Base-by-base conservation (phyloP, 2,113 vertebrate species). In the Nothocercus nigrocapillus region DNA sequence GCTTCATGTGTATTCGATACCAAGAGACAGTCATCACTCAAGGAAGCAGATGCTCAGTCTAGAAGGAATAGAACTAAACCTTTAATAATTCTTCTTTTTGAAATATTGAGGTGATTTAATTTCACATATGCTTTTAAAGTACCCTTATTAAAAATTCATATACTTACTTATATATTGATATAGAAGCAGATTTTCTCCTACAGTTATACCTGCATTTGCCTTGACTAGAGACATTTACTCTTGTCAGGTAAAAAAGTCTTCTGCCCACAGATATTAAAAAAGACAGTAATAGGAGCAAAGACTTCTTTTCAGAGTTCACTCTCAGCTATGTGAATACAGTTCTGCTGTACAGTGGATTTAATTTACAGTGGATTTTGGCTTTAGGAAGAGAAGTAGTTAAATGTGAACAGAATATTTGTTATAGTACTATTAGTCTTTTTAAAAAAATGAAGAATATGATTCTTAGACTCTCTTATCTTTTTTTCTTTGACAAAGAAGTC, bases 261-360 rank as follows among this genome's bases (percentile, higher is more conserved):
- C 78, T 59, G 13, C 30, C 19, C 7, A 59, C 18, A 67, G 24
- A 42, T 9, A 14, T 21, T 10, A 36, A 28, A 6, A 72, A 67
- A 30, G 1, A 13, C 2, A 34, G 3, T 30, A 44, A n/a, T 14
- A 34, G 34, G 17, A 85, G n/a, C 20, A 62, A 17, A 47, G 40
- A 7, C 25, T 80, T 63, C 21, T 80, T 92, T 72, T 59, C 30
- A 63, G 34, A n/a, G 34, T 58, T 70, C 1, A 0, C 1, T 11
- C 3, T 40, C 25, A 80, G 13, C 5, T 32, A 0, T 14, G 7
- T 20, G 36, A 17, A 7, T 30, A 38, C 1, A 8, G 2, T 56
- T 28, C n/a, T 73, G 22, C 59, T 72, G 10, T 9, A 49, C 53
- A 7, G 32, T 49, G 49, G 49, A 49, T 24, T 49, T 49, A 27